Base-by-base conservation (phyloP, 1,140 invertebrate genomes). In the Teleopsis dalmanni region DNA sequence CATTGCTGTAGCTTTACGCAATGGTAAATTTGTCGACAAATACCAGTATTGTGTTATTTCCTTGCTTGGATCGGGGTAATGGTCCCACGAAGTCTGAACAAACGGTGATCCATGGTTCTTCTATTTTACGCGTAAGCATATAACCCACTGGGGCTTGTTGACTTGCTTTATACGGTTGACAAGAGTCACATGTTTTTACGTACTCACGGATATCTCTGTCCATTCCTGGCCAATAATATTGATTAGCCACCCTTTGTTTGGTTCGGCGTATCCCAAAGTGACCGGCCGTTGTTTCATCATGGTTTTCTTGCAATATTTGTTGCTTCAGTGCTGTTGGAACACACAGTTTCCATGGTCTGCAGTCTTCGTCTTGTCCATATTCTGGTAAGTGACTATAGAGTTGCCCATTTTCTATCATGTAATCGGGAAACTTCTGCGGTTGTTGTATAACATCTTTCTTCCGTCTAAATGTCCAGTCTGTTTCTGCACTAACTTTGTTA, bases 141-240 rank as follows among this genome's bases (percentile, higher is more conserved):
- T n/a, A n/a, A n/a, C n/a, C n/a, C n/a, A n/a, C n/a, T n/a, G n/a
- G n/a, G n/a, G n/a, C n/a, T n/a, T n/a, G n/a, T n/a, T 62, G 65
- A 13, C 22, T 16, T 5, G 56, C 42, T 38, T 69, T 66, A 47
- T 57, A 65, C 22, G 50, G 35, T 37, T 70, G 59, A 44, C 61
- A 65, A 2, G 22, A 18, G 14, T 48, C 42, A 47, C 59, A 69
- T 19, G 54, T 52, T 18, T 40, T 22, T 2, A 65, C 48, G 27
- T 68, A 61, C 1, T 27, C 31, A 11, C 42, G 46, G 1, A 69
- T 53, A 26, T 59, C 34, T 13, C 38, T 40, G 19, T 54, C 23
- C 53, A 72, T 62, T 0, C 59, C 58, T 10, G 55, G 48, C 58
- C 58, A 70, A 46, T 56, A 65, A 43, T 62, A 71, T 14, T 50